Percentiles rank a stretch among this genome's conserved stretches.
Evolutionary conservation across 2,888 invertebrate genomes (phyloP).

Genomic region (Hipparchia sbordonii): DNA sequence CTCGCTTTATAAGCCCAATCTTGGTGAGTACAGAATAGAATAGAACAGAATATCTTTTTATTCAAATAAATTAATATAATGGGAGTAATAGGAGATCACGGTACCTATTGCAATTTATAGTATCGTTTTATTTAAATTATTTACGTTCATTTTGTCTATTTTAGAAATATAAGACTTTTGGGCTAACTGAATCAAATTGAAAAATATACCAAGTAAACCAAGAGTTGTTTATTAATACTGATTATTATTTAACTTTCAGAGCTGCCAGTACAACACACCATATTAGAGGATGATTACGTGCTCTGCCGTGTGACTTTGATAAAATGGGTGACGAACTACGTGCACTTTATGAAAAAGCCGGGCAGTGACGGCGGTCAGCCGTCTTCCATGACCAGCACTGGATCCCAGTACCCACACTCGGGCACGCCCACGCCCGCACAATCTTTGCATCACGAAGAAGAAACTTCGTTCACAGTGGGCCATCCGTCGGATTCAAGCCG

Average conservation of each 20-base stretch:
- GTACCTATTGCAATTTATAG: no score
- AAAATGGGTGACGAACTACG: constrained; percentile 94
- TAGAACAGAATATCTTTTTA: no score
- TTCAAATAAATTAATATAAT: no score
- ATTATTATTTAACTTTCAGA: constrained; percentile 68
- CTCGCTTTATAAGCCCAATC: constrained; percentile 91
- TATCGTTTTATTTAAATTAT: not conserved
- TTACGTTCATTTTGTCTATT: not conserved
- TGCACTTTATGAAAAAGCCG: constrained; percentile 88
- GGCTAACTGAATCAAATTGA: not conserved
- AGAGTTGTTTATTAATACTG: not conserved
- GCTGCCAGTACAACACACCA: constrained; percentile 88
- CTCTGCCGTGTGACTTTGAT: constrained; percentile 92
- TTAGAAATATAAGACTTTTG: not conserved
- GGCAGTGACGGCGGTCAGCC: constrained; percentile 77
- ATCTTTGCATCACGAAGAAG: constrained; percentile 74
- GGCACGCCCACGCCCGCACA: constrained; percentile 69
- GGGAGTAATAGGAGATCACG: no score
- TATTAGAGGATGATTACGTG: constrained; percentile 86
- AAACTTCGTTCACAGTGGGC: constrained; percentile 74
- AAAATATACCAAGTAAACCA: not conserved
- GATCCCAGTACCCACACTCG: constrained; percentile 69
- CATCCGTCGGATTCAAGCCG: constrained; percentile 78
- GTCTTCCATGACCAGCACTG: constrained; percentile 74
- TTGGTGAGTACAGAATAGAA: constrained; percentile 81